Evolutionary conservation across 2,113 vertebrate genomes (phyloP), one percentile per base, ranked within the genome.

Genomic region (Brachypodius melanocephalos): DNA sequence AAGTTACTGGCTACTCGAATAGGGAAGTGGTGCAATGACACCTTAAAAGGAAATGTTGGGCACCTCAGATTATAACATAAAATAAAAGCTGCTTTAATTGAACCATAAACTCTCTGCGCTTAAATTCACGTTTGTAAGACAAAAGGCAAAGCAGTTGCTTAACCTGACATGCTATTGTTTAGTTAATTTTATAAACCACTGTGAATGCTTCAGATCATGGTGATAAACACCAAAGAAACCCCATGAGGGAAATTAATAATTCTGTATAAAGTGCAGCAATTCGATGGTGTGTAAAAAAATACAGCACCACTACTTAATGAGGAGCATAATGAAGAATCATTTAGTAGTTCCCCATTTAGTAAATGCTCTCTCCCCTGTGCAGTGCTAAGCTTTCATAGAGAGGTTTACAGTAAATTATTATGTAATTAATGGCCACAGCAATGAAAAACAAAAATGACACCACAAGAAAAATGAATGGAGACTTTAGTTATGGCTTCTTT

Each of bases 291-390:
- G 40, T 68, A 54, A 68, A 82, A 81, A 74, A 75, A 66, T 31
- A 31, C 54, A 54, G 29, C 29, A 9, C 19, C 34, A 32, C 66
- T 63, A 86, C 21, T 55, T 83, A 86, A 95, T 87, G 73, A 85
- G 83, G 68, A 93, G 65, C 45, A 61, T 80, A 95, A 92, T 65
- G 55, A 93, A 87, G 57, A 89, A 90, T 68, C 67, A 68, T 78
- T 90, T 71, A 90, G 52, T 43, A 87, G 45, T 29, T 88, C 20
- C 38, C 28, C 72, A 63, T 92, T 73, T 58, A 93, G 58, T 38
- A 91, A 90, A 61, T 74, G 38, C 15, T 85, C 85, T 79, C 43
- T 82, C 43, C 28, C 29, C 28, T 71, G 59, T 65, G 48, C 1
- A 4, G 48, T 74, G 38, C 31, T 71, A 63, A 63, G 28, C 16